Conservation (phyloP, 2,113 vertebrate genomes). For the Mesocricetus auratus region DNA sequence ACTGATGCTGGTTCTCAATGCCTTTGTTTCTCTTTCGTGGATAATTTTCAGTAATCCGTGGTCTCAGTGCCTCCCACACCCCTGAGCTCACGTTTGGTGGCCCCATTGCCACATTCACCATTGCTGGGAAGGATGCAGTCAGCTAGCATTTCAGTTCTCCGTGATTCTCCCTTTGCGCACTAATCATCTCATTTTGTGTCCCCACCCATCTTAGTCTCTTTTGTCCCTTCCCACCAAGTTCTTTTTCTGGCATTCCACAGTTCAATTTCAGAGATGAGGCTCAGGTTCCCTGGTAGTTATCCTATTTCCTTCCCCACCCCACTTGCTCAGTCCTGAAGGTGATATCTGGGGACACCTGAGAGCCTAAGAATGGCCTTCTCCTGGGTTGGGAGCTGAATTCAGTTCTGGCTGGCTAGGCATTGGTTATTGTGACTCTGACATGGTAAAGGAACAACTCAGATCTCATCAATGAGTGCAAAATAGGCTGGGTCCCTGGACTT, state of each 20-base stretch:
- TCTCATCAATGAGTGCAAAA: neutral
- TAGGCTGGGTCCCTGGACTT: neutral
- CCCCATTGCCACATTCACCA: fast-evolving
- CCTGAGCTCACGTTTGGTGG: neutral
- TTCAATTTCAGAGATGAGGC: neutral
- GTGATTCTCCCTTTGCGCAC: neutral
- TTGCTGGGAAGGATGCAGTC: neutral
- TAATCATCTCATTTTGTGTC: neutral
- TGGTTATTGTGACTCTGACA: neutral
- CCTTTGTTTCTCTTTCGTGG: neutral
- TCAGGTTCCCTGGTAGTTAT: neutral
- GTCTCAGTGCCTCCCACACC: neutral
- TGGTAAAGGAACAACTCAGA: neutral
- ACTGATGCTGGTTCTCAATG: fast-evolving
- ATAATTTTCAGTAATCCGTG: neutral
- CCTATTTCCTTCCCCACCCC: neutral
- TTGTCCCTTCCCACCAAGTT: slow-evolving; percentile 6
- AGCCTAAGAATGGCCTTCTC: neutral
- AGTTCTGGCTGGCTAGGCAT: neutral
- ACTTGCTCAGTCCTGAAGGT: neutral
- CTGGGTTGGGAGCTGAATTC: neutral
- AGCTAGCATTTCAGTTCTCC: neutral
- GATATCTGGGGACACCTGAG: neutral
- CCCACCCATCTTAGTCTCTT: neutral
- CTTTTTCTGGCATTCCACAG: neutral